Evolutionary conservation across 2,113 vertebrate genomes (phyloP), one percentile per base, ranked within the genome.

Genomic region (Macquaria australasica): DNA sequence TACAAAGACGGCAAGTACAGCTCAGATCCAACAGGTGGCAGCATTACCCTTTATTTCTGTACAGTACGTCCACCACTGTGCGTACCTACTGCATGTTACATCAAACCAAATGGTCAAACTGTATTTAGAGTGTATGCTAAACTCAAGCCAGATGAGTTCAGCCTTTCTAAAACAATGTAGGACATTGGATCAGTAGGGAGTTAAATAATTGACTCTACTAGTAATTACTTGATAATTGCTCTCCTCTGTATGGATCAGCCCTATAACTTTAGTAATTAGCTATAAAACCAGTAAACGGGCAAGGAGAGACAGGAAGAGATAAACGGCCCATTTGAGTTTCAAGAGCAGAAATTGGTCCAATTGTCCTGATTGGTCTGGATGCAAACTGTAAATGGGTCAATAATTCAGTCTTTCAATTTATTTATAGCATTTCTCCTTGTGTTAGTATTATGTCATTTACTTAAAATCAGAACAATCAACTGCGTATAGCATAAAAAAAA

Each of bases 1-100:
- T 79, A 3, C 11, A 68, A 14, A 72, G 6, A 2, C 4, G 0
- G 87, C 51, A 82, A 39, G 5, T 48, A 28, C 86, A 83, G 3
- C 4, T 11, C 37, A 20, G 0, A 18, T 39, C 88, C 92, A 73
- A 28, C 71, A 90, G 90, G 34, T 85, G 91, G 89, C 85, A 90
- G 83, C 51, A 78, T 83, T 72, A 8, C 6, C 58, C 14, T 60
- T 34, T 60, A 43, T 20, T 5, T 37, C 1, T 53, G 6, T 9
- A 16, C 11, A 6, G 6, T 9, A 2, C 18, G 15, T 39, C 12
- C 16, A 31, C 5, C 15, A 37, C 18, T 56, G 25, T 10, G 41
- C 8, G 31, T 1, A 56, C 48, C 5, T 4, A 58, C 10, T n/a
- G 11, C 18, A n/a, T 1, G 34, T 14, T 3, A 56, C 37, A 23